A percentile compares a stretch with the other conserved stretches of the same genome.
Conservation (phyloP, 2,113 vertebrate genomes). For the Rhabdomys dilectus region DNA sequence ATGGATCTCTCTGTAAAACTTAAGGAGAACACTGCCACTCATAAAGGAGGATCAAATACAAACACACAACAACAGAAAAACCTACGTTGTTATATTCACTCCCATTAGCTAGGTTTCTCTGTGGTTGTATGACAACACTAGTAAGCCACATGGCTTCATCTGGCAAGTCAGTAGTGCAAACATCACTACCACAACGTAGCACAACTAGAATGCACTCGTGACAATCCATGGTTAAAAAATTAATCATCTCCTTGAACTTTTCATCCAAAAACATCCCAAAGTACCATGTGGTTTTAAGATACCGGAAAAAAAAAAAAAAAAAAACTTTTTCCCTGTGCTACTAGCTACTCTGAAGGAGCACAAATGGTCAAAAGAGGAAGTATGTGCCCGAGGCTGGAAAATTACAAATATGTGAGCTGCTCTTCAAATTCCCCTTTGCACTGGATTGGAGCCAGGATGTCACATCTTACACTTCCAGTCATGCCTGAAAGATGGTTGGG, state of each 20-base stretch:
- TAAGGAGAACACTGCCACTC: not conserved
- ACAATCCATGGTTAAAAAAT: constrained; percentile 45
- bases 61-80: not conserved
- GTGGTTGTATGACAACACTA: not conserved
- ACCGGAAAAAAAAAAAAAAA: not conserved
- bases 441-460: constrained; percentile 67
- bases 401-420: constrained; percentile 72
- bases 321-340: not conserved
- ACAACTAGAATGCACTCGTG: constrained; percentile 2
- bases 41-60: not conserved
- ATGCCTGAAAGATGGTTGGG: constrained; percentile 52
- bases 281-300: constrained; percentile 11
- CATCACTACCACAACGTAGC: constrained; percentile 2
- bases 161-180: constrained; percentile 11
- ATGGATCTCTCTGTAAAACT: not conserved
- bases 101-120: not conserved
- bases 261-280: constrained; percentile 42
- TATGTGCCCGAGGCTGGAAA: constrained; percentile 72
- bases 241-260: constrained; percentile 47
- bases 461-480: constrained; percentile 51
- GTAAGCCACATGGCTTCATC: constrained; percentile 26
- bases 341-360: not conserved
- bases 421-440: constrained; percentile 78
- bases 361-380: constrained; percentile 48
- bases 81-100: not conserved